Conservation (phyloP, 64 coral and sea anemone genomes). For the Montipora cactus region DNA sequence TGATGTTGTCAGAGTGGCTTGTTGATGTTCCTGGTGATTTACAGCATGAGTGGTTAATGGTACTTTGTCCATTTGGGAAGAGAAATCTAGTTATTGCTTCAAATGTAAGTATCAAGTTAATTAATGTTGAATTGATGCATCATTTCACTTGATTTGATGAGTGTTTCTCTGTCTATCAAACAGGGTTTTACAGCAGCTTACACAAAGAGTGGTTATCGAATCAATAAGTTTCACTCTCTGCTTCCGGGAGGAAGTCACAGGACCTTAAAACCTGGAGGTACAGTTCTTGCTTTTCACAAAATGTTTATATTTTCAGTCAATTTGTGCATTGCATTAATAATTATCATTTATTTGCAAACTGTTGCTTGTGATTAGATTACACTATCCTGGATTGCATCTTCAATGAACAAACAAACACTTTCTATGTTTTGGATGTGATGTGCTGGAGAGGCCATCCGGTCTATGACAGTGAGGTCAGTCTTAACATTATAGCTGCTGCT, state of each 20-base stretch:
- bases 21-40: constrained; percentile 93
- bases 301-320: not conserved
- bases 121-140: too few species aligned
- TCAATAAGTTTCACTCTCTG: constrained; percentile 71
- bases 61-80: constrained; percentile 91
- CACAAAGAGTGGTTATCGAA: constrained; percentile 80
- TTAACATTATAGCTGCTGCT: too few species aligned
- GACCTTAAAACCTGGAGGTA: constrained; percentile 71
- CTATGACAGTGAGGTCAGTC: constrained; percentile 93
- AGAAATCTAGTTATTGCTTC: constrained; percentile 94
- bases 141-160: too few species aligned
- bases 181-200: constrained; percentile 73
- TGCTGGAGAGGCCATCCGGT: constrained; percentile 97
- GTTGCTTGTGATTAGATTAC: constrained; percentile 72
- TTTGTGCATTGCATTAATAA: not conserved
- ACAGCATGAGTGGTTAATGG: constrained; percentile 86
- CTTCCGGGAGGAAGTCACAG: constrained; percentile 68
- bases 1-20: constrained; percentile 99
- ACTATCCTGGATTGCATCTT: constrained; percentile 98
- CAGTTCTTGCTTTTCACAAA: not conserved
- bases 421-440: constrained; percentile 96
- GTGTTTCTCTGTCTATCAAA: not conserved
- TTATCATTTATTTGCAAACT: not conserved
- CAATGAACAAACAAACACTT: constrained; percentile 76
- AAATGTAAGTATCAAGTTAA: constrained; percentile 72